Percentiles rank a stretch among this genome's conserved stretches.
Evolutionary conservation across 2,888 invertebrate genomes (phyloP).

Genomic region (Epirrita christyi): DNA sequence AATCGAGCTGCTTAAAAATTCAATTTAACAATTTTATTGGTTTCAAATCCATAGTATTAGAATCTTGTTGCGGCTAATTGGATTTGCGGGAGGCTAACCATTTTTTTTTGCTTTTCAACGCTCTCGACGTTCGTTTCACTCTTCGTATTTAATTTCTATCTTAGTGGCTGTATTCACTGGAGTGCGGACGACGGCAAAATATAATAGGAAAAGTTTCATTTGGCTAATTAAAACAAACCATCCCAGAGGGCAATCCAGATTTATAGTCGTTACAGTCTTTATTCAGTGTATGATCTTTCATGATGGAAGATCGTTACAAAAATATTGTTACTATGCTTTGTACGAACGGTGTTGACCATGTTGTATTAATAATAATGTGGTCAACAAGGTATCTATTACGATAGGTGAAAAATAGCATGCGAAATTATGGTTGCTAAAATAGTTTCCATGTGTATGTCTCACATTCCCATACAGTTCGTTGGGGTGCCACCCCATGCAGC

Average conservation of each 20-base stretch:
- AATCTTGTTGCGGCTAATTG: constrained; percentile 72
- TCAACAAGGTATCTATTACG: not conserved
- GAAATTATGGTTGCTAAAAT: constrained; percentile 6
- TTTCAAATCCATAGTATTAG: constrained; percentile 62
- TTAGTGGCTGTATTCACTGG: constrained; percentile 42
- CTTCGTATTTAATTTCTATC: constrained; percentile 73
- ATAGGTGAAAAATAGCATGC: not conserved
- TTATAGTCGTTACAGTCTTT: constrained; percentile 69
- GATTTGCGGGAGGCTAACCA: constrained; percentile 67
- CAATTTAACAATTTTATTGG: constrained; percentile 60
- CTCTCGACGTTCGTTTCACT: constrained; percentile 51
- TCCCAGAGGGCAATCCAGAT: constrained; percentile 69
- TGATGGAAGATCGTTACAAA: constrained; percentile 63
- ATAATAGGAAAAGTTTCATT: constrained; percentile 81
- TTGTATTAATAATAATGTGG: not conserved
- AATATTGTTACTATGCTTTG: constrained; percentile 49
- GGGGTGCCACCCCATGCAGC: constrained; percentile 54
- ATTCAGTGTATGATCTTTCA: constrained; percentile 57
- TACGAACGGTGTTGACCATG: constrained; percentile 54
- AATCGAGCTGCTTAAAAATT: constrained; percentile 48
- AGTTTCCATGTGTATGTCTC: constrained; percentile 44
- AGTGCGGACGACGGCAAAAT: constrained; percentile 63
- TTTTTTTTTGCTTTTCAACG: constrained; percentile 57
- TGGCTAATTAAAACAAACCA: constrained; percentile 79
- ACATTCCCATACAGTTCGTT: constrained; percentile 46